Evolutionary conservation across 2,888 invertebrate species (phyloP).

Genomic region (Ectobius pallidus): DNA sequence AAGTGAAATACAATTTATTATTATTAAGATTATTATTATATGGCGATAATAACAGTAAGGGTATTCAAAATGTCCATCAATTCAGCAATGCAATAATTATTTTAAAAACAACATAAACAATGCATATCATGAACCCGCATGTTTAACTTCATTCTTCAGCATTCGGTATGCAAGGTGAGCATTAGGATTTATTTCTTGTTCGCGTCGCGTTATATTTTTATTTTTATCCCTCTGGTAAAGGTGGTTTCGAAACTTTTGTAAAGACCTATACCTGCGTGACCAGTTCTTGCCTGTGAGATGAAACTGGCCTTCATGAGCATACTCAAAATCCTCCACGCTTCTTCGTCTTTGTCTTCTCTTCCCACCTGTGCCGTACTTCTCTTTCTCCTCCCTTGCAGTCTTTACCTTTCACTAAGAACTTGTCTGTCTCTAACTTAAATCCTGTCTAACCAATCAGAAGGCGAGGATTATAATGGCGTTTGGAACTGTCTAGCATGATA

Average conservation of each 20-base stretch:
- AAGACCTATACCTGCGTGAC: slow-evolving; percentile 32
- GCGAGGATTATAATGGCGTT: slow-evolving; percentile 27
- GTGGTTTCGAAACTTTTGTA: slow-evolving; percentile 27
- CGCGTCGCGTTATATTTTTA: neutral
- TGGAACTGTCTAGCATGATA: slow-evolving; percentile 1
- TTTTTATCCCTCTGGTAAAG: neutral
- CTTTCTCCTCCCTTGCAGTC: slow-evolving; percentile 22
- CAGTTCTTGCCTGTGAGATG: slow-evolving; percentile 34
- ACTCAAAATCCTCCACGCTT: neutral
- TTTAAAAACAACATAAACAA: no score
- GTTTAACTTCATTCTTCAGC: neutral
- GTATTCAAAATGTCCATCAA: no score
- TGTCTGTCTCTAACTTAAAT: slow-evolving; percentile 23
- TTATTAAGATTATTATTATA: no score
- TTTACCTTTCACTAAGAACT: slow-evolving; percentile 30
- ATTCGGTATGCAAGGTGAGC: neutral
- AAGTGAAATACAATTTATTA: no score
- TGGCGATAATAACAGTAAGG: no score
- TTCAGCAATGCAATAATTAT: no score
- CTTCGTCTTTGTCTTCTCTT: slow-evolving; percentile 13
- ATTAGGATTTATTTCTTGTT: neutral
- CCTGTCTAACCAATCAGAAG: slow-evolving; percentile 25
- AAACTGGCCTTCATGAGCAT: slow-evolving; percentile 27
- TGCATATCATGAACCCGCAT: no score
- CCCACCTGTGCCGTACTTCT: neutral